phyloP scores from a whole-genome alignment of 2,113 vertebrate species.

The Corvus cornix region DNA sequence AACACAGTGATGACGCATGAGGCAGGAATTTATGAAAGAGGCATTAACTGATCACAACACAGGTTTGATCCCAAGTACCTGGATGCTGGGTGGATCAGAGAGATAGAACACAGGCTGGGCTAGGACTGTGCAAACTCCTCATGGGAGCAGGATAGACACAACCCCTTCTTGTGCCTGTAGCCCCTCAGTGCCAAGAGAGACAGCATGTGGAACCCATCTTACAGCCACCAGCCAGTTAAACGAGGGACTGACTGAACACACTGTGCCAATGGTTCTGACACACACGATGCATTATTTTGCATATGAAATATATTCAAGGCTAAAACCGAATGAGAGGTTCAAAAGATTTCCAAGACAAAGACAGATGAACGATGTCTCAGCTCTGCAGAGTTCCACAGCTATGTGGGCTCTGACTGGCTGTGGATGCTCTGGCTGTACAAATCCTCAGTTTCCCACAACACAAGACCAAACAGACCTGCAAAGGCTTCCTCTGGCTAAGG shows the following conservation, averaged over 20 bases:
- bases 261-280: neutral
- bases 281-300: neutral
- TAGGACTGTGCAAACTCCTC: neutral
- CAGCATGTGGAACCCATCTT: neutral
- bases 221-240: neutral
- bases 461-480: neutral
- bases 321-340: neutral
- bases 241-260: fast-evolving
- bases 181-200: neutral
- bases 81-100: neutral
- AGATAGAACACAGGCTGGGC: neutral
- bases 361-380: neutral
- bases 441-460: neutral
- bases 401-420: neutral
- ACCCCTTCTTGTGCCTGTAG: neutral
- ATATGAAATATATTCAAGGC: neutral
- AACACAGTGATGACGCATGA: neutral
- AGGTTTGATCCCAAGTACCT: neutral
- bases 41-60: neutral
- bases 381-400: neutral
- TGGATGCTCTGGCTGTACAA: neutral
- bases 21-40: constrained; percentile 43
- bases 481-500: neutral
- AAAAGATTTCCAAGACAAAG: neutral
- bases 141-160: neutral